These are phyloP conservation scores for Garrulus glandarius DNA, from an alignment of 2,797 vertebrate genomes.

Conservation along the genomic window DNA sequence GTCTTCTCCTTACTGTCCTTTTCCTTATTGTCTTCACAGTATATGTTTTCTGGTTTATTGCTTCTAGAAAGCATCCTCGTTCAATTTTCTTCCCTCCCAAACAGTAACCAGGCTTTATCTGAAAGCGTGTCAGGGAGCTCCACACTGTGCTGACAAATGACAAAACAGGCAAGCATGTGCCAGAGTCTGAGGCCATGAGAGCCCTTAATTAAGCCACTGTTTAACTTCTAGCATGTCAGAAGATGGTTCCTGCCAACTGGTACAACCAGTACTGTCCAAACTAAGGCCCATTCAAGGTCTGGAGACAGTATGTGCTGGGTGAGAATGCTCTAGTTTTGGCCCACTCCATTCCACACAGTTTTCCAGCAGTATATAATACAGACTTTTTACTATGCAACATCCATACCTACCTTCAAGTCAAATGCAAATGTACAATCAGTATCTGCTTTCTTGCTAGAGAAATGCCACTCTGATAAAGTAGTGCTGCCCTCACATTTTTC, in stretches of 20 bases:
- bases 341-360: not conserved
- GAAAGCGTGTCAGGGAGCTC: not conserved
- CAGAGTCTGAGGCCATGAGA: not conserved
- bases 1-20: not conserved
- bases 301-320: not conserved
- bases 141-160: rapidly evolving
- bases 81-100: not conserved
- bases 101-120: not conserved
- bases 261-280: not conserved
- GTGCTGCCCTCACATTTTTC: not conserved
- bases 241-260: not conserved
- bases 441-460: not conserved
- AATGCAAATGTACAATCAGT: not conserved
- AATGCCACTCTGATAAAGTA: not conserved
- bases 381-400: not conserved
- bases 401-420: not conserved
- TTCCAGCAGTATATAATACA: not conserved
- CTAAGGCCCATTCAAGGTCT: not conserved
- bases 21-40: not conserved
- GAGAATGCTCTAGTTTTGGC: not conserved
- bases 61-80: not conserved
- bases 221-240: not conserved
- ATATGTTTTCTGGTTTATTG: not conserved
- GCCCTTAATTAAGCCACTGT: not conserved
- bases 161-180: not conserved